Evolutionary conservation across 2,113 vertebrate genomes (phyloP).

Genomic region (Hippocampus comes): DNA sequence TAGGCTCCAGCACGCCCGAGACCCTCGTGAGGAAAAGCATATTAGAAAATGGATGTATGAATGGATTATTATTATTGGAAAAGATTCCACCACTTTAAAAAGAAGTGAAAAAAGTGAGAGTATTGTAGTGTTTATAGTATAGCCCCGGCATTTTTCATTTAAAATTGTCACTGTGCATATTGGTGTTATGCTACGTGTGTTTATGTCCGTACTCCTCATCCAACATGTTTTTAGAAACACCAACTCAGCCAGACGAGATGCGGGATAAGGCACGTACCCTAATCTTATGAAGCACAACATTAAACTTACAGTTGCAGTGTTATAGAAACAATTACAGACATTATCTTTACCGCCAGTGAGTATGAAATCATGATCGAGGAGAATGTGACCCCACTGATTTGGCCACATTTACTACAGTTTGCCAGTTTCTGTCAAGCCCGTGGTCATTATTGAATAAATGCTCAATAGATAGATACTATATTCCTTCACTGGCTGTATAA

Average conservation of each 20-base stretch:
- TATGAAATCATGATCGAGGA: slow-evolving; percentile 57
- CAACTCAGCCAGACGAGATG: slow-evolving; percentile 49
- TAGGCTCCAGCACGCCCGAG: no score
- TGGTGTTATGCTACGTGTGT: slow-evolving; percentile 13
- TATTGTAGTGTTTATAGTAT: not conserved
- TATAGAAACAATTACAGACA: slow-evolving; percentile 58
- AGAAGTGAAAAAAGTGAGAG: not conserved
- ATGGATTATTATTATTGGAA: no score
- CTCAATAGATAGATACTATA: not conserved
- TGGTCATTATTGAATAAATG: not conserved
- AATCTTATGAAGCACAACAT: slow-evolving; percentile 59
- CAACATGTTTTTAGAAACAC: slow-evolving; percentile 48
- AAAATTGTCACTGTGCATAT: not conserved
- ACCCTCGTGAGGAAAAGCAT: no score
- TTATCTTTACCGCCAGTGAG: slow-evolving; percentile 58
- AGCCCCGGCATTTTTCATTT: not conserved
- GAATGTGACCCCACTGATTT: slow-evolving; percentile 33
- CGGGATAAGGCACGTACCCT: slow-evolving; percentile 65
- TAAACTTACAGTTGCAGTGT: slow-evolving; percentile 58
- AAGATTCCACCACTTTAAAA: not conserved
- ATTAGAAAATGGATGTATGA: no score
- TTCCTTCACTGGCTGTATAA: slow-evolving; percentile 9
- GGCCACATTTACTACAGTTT: slow-evolving; percentile 9
- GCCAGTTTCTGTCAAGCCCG: not conserved
- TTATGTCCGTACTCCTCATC: slow-evolving; percentile 24